Evolutionary conservation across 1,140 invertebrate genomes (phyloP), one percentile per base, ranked within the genome.

Genomic region (Adelges cooleyi): DNA sequence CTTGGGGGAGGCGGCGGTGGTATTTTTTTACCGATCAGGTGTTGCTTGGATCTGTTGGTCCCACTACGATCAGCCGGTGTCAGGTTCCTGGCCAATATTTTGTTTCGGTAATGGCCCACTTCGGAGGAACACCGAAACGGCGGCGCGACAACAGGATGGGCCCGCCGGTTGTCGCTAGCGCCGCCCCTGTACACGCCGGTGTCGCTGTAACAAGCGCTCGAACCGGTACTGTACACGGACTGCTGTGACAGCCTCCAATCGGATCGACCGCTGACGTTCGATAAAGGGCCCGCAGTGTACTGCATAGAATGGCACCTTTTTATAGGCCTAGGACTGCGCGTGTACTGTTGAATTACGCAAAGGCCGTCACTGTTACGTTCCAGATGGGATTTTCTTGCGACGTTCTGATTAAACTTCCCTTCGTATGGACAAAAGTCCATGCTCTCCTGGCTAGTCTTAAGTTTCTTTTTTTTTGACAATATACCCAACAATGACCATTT

Each of bases 1-100:
- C 84, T 74, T 25, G 86, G 85, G 2, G 86, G 84, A 40, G 84
- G 84, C n/a, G 81, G 80, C 1, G 84, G 85, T 11, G 82, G 82
- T 17, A 62, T 62, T 46, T 62, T 62, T 9, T 62, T 62, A 8
- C 56, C 56, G 2, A 62, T 33, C 18, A 59, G 1, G n/a, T n/a
- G n/a, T n/a, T n/a, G n/a, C 44, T 29, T 59, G 15, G 13, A 15
- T n/a, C 10, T 2, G 8, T 17, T 18, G 18, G 20, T 5, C 2
- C 15, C 44, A 27, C 29, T 33, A 33, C 29, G 11, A 33, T 33
- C 11, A 33, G 29, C 29, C 5, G 5, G 11, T 11, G 5, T 33
- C 11, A 11, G 5, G 5, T 5, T 6, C 11, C 11, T 33, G 5
- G 29, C 5, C 5, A 33, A 17, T n/a, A 9, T 44, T 25, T 59